phyloP scores from a whole-genome alignment of 2,113 vertebrate genomes.

The Psilopogon haemacephalus region DNA sequence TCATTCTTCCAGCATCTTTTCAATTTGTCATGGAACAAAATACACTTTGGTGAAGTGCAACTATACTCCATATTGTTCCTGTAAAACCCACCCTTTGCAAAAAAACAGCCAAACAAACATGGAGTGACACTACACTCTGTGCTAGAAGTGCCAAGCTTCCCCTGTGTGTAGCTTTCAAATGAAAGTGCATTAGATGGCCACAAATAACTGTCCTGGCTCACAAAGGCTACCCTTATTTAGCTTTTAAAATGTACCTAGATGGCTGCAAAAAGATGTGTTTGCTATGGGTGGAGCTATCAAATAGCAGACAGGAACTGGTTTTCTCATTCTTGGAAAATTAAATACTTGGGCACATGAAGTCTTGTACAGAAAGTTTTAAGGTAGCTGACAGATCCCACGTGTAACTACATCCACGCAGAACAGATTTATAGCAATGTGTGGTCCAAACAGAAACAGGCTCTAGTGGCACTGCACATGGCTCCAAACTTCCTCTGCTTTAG shows the following conservation, averaged over 20 bases:
- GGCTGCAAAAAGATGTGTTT: not conserved
- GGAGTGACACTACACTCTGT: not conserved
- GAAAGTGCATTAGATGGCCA: not conserved
- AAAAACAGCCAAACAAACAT: not conserved
- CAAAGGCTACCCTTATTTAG: not conserved
- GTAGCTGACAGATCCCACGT: not conserved
- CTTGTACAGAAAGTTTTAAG: not conserved
- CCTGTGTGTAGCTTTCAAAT: not conserved
- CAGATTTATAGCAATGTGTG: not conserved
- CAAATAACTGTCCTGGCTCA: not conserved
- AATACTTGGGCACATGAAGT: not conserved
- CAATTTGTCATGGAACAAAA: not conserved
- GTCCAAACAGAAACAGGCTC: not conserved
- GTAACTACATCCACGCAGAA: not conserved
- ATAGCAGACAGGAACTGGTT: not conserved
- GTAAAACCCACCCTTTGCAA: not conserved
- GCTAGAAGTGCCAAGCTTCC: not conserved
- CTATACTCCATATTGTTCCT: not conserved
- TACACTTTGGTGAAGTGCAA: not conserved
- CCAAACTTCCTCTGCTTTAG: not conserved
- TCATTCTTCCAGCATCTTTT: not conserved
- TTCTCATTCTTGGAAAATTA: not conserved
- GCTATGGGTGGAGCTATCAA: not conserved
- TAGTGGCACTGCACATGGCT: not conserved
- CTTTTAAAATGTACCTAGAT: not conserved